Percentiles rank a stretch among this genome's conserved stretches.
Conservation (phyloP, 2,888 invertebrate species). For the Girardia tigrina region DNA sequence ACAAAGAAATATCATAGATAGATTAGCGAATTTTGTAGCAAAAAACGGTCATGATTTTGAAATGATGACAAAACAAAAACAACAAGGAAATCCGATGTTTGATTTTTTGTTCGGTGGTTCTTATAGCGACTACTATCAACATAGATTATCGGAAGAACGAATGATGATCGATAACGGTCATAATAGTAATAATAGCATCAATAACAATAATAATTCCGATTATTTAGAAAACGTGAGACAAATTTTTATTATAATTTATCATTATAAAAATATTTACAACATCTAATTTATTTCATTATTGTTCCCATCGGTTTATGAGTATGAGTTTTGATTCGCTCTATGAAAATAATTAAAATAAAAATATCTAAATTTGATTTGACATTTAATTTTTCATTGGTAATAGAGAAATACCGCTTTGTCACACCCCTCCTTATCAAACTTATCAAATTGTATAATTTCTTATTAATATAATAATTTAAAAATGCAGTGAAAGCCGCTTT, state of each 20-base stretch:
- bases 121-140: constrained; percentile 85
- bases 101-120: constrained; percentile 90
- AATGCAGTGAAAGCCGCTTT: too few relatives aligned
- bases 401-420: too few relatives aligned
- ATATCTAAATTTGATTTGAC: too few relatives aligned
- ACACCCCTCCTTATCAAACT: too few relatives aligned
- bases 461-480: too few relatives aligned
- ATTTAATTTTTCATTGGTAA: too few relatives aligned
- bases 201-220: constrained; percentile 15
- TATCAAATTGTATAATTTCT: too few relatives aligned
- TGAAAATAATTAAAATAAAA: too few relatives aligned
- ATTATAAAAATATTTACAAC: too few relatives aligned
- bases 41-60: constrained; percentile 98
- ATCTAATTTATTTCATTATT: neutral
- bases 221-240: constrained; percentile 17
- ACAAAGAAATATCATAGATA: constrained; percentile 89
- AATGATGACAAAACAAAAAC: constrained; percentile 93
- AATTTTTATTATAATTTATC: too few relatives aligned
- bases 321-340: too few relatives aligned
- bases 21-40: constrained; percentile 93
- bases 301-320: neutral
- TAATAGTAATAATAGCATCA: neutral
- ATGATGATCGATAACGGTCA: constrained; percentile 49
- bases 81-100: constrained; percentile 91
- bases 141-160: constrained; percentile 78